Evolutionary conservation across 2,888 invertebrate genomes (phyloP).

Genomic region (Drosophila kanekoi): DNA sequence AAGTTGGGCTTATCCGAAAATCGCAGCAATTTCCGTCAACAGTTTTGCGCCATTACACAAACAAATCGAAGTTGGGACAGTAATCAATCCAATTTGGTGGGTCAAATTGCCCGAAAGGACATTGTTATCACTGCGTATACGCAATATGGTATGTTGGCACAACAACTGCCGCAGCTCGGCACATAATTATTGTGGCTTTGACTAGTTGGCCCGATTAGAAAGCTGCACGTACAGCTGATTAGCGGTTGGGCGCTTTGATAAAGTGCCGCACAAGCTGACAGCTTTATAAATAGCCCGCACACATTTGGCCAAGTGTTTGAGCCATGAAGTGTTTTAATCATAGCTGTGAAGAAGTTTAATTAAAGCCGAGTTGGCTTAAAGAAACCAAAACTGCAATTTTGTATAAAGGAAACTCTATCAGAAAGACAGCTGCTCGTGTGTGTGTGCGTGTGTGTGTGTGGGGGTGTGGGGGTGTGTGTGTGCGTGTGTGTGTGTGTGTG

Average conservation of each 20-base stretch:
- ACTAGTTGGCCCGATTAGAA: slow-evolving; percentile 12
- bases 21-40: slow-evolving; percentile 29
- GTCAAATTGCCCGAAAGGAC: slow-evolving; percentile 1
- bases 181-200: slow-evolving; percentile 23
- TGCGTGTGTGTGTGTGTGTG: neutral
- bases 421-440: neutral
- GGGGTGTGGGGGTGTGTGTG: neutral
- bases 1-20: slow-evolving; percentile 20
- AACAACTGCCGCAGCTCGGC: slow-evolving; percentile 7
- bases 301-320: neutral
- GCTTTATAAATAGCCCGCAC: slow-evolving; percentile 2
- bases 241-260: neutral
- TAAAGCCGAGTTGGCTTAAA: slow-evolving; percentile 19
- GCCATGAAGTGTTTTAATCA: neutral
- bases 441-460: neutral
- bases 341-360: slow-evolving; percentile 15
- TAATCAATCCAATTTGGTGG: slow-evolving; percentile 39
- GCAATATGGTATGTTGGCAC: slow-evolving; percentile 10
- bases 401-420: slow-evolving; percentile 15
- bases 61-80: slow-evolving; percentile 16
- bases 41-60: slow-evolving; percentile 47
- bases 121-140: slow-evolving; percentile 25
- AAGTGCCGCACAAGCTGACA: neutral
- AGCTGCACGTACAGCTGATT: neutral
- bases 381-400: slow-evolving; percentile 28